phyloP scores from a whole-genome alignment of 2,113 vertebrate species.

The Dromaius novaehollandiae region DNA sequence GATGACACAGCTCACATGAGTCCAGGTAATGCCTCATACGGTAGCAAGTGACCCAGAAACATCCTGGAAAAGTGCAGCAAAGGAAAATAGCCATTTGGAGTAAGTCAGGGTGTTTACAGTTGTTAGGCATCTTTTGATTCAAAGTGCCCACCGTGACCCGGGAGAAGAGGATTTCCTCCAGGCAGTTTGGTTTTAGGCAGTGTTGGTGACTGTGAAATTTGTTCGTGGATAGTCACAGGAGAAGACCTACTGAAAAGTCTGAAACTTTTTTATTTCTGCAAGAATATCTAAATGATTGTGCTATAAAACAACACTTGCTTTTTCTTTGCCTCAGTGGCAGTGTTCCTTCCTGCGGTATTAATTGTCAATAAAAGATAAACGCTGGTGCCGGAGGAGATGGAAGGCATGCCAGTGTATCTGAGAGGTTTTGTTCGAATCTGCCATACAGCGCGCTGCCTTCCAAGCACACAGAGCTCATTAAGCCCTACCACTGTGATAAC shows the following conservation, averaged over 20 bases:
- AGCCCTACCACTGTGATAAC: not conserved
- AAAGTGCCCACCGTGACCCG: not conserved
- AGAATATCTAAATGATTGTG: not conserved
- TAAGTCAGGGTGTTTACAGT: not conserved
- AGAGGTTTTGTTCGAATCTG: not conserved
- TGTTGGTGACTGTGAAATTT: accelerated
- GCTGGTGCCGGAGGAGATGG: not conserved
- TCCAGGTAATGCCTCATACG: conserved; percentile 63
- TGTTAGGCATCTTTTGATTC: not conserved
- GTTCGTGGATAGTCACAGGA: not conserved
- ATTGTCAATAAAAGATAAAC: not conserved
- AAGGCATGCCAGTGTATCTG: accelerated
- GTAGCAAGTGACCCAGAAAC: conserved; percentile 65
- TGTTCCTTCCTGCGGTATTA: not conserved
- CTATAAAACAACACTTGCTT: not conserved
- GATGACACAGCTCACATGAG: conserved; percentile 61
- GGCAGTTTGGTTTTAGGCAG: not conserved
- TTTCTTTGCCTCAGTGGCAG: not conserved
- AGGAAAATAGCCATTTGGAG: conserved; percentile 13
- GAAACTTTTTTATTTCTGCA: not conserved
- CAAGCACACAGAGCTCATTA: not conserved
- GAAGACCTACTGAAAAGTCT: not conserved
- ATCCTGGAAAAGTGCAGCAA: conserved; percentile 62
- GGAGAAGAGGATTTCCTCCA: not conserved
- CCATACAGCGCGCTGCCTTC: not conserved